Evolutionary conservation across 2,113 vertebrate species (phyloP).

Genomic region (Heliornis fulica): DNA sequence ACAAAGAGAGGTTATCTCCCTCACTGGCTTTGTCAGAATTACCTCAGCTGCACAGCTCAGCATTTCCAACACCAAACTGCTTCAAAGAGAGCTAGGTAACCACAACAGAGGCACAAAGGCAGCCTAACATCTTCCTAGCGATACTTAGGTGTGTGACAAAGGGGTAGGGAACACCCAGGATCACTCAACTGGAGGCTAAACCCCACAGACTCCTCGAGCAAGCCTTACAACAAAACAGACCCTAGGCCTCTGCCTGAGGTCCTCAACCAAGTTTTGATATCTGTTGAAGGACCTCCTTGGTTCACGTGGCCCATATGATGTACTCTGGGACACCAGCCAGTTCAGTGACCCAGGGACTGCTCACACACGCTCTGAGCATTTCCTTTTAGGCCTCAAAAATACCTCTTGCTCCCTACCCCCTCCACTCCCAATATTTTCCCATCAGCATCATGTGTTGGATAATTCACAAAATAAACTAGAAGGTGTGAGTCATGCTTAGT

Average conservation of each 20-base stretch:
- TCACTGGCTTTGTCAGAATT: not conserved
- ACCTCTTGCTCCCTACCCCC: not conserved
- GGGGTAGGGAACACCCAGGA: not conserved
- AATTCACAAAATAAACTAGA: slow-evolving; percentile 35
- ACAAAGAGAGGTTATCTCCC: too few relatives aligned
- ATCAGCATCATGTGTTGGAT: not conserved
- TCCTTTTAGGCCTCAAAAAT: not conserved
- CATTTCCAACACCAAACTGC: not conserved
- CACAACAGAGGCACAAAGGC: not conserved
- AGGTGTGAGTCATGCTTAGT: slow-evolving; percentile 33
- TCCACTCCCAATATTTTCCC: not conserved
- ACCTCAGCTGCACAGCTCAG: not conserved
- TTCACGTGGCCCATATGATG: rapidly evolving
- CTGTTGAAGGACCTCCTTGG: not conserved
- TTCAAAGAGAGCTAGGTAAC: not conserved
- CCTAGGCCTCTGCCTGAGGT: not conserved
- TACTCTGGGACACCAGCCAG: not conserved
- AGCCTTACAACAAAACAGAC: not conserved
- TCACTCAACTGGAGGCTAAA: not conserved
- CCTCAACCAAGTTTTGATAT: not conserved
- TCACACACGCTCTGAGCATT: not conserved
- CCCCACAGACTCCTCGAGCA: not conserved
- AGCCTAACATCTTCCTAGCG: not conserved
- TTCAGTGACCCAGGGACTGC: not conserved
- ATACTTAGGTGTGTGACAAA: not conserved